Evolutionary conservation across 2,888 invertebrate genomes (phyloP).

Genomic region (Catocala sponsa): DNA sequence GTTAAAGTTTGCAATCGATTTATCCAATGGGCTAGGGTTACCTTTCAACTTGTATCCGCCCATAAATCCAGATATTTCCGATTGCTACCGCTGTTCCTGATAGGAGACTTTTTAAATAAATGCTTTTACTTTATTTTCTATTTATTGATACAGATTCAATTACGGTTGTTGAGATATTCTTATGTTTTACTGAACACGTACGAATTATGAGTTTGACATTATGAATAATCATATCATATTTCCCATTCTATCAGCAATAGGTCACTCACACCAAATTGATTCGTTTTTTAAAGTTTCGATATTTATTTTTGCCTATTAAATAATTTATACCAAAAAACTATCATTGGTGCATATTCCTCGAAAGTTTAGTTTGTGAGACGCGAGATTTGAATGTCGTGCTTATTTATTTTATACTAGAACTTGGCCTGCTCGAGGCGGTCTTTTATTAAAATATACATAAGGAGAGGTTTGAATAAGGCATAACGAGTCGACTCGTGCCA

Average conservation of each 20-base stretch:
- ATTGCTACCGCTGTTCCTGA: conserved; percentile 21
- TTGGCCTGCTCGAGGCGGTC: conserved; percentile 47
- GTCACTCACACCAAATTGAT: no score
- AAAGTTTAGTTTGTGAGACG: conserved; percentile 29
- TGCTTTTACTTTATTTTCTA: conserved; percentile 1
- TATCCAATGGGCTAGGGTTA: conserved; percentile 26
- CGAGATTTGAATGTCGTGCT: conserved; percentile 33
- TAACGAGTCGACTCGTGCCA: conserved; percentile 68
- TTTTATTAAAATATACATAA: conserved; percentile 76
- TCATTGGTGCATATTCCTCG: neutral
- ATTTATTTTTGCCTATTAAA: no score
- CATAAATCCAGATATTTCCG: conserved; percentile 47
- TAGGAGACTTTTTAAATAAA: conserved; percentile 8
- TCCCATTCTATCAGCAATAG: no score
- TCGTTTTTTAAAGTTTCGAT: neutral
- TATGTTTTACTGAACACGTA: no score
- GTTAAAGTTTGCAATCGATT: conserved; percentile 45
- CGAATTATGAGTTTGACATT: no score
- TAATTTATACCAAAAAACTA: no score
- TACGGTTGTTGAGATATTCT: no score
- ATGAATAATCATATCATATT: no score
- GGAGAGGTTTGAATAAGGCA: conserved; percentile 72
- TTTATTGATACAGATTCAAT: conserved; percentile 2
- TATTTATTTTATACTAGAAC: conserved; percentile 40
- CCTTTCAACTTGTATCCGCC: conserved; percentile 40